A percentile compares a stretch with the other conserved stretches of the same genome.
phyloP scores from a whole-genome alignment of 2,113 vertebrate genomes.

The Protobothrops mucrosquamatus region DNA sequence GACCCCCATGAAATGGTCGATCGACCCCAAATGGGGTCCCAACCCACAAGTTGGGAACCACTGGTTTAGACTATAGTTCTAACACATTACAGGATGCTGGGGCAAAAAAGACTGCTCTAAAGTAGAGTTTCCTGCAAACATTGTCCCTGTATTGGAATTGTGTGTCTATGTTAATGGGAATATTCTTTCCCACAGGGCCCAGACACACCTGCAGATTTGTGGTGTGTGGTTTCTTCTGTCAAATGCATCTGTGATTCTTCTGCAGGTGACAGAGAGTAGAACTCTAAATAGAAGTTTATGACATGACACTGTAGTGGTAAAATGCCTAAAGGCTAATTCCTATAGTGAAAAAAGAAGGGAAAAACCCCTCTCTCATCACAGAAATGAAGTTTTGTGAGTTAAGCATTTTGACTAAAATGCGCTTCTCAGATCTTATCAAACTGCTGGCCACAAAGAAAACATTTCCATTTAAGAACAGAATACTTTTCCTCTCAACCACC shows the following conservation, averaged over 20 bases:
- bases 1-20: too few species aligned
- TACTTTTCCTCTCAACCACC: not conserved
- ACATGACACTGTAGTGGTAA: constrained; percentile 54
- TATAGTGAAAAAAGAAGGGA: not conserved
- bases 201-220: constrained; percentile 75
- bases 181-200: constrained; percentile 67
- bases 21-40: too few species aligned
- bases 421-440: constrained; percentile 12
- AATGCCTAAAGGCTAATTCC: constrained; percentile 48
- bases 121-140: not conserved
- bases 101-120: not conserved
- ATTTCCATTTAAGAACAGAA: not conserved
- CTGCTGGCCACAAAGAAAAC: not conserved
- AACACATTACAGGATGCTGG: not conserved
- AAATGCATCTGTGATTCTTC: constrained; percentile 74
- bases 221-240: constrained; percentile 77
- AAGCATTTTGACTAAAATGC: constrained; percentile 35
- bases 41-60: too few species aligned
- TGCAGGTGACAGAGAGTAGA: constrained; percentile 56
- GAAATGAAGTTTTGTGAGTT: constrained; percentile 29
- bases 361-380: constrained; percentile 32
- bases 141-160: constrained; percentile 36
- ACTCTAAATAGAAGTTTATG: constrained; percentile 59
- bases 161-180: constrained; percentile 65
- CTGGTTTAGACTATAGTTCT: not conserved